Evolutionary conservation across 2,113 vertebrate genomes (phyloP).

Genomic region (Otocyon megalotis): DNA sequence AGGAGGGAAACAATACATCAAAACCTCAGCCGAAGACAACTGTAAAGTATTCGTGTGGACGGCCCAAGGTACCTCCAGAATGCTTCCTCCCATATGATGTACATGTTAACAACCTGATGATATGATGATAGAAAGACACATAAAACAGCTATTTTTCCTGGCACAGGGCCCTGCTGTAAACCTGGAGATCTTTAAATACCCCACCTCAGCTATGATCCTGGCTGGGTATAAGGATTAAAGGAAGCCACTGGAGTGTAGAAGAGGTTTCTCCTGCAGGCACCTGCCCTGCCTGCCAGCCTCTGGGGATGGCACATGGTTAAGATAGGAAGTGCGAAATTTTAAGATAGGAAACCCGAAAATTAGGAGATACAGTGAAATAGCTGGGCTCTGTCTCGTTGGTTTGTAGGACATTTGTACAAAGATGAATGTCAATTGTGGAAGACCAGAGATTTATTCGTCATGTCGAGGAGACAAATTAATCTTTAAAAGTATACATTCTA

Average conservation of each 20-base stretch:
- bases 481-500: conserved; percentile 20
- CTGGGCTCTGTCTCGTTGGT: not conserved
- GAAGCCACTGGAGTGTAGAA: conserved; percentile 18
- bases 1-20: not conserved
- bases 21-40: conserved; percentile 34
- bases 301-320: conserved; percentile 44
- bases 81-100: conserved; percentile 14
- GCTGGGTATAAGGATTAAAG: conserved; percentile 29
- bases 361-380: not conserved
- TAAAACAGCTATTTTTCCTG: conserved; percentile 63
- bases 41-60: not conserved
- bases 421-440: not conserved
- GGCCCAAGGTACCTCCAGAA: not conserved
- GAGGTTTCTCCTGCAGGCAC: not conserved
- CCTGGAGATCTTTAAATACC: conserved; percentile 70
- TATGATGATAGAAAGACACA: conserved; percentile 58
- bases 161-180: conserved; percentile 44
- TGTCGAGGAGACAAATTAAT: conserved; percentile 44
- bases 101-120: conserved; percentile 45
- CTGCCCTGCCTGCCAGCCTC: not conserved
- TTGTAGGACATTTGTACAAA: not conserved
- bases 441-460: not conserved
- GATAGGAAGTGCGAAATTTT: conserved; percentile 54
- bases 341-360: conserved; percentile 50
- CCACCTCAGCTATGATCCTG: not conserved